These are phyloP conservation scores for Caenorhabditis briggsae DNA, from an alignment of 1,140 invertebrate species.

Conservation along the genomic window DNA sequence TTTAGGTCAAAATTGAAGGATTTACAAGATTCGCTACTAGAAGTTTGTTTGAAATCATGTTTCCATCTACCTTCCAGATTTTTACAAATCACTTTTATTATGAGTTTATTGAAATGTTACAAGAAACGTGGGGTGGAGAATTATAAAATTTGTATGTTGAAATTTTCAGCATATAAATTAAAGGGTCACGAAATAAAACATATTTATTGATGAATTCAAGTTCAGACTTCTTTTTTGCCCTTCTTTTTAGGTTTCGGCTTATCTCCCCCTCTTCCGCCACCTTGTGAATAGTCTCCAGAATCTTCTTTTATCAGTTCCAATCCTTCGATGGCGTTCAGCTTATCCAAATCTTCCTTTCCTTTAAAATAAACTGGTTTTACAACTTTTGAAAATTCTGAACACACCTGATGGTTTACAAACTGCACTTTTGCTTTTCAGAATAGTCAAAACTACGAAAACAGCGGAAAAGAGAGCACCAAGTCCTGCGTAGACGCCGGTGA, in stretches of 20 bases:
- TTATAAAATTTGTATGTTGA: neutral
- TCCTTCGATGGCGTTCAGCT: slow-evolving; percentile 21
- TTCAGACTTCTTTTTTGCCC: slow-evolving; percentile 21
- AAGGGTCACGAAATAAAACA: slow-evolving; percentile 3
- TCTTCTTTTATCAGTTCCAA: neutral
- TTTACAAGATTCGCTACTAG: slow-evolving; percentile 29
- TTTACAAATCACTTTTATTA: neutral
- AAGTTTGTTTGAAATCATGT: slow-evolving; percentile 37
- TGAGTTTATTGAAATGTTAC: slow-evolving; percentile 2
- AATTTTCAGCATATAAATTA: neutral
- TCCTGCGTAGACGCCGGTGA: neutral
- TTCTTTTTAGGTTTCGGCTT: neutral
- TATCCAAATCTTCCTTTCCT: slow-evolving; percentile 12
- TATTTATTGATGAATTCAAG: neutral
- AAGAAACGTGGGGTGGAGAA: neutral
- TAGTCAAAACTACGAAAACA: neutral
- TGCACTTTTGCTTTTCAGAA: neutral
- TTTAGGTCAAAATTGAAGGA: no score
- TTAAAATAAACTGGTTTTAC: neutral
- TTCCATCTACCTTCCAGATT: slow-evolving; percentile 14
- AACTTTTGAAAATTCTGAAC: neutral
- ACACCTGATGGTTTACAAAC: slow-evolving; percentile 32
- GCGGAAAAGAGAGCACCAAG: neutral
- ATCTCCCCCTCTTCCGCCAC: neutral
- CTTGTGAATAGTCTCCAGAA: neutral